Evolutionary conservation across 2,113 vertebrate species (phyloP), one percentile per base, ranked within the genome.

Genomic region (Microcebus griseorufus): DNA sequence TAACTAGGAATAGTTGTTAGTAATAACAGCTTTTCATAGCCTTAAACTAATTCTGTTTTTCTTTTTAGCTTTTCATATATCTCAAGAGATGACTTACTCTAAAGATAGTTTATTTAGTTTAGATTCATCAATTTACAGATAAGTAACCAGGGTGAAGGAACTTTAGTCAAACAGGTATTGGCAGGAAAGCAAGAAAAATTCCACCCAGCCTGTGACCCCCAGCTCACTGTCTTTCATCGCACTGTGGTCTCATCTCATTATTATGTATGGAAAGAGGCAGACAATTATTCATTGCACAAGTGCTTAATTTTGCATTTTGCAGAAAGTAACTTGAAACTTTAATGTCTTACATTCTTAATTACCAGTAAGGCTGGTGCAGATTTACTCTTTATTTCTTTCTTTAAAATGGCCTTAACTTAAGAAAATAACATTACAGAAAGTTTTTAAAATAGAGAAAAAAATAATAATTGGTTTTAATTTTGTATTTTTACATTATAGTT

Each of bases 291-390:
- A 73, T 76, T 94, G 90, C 18, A 51, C 11, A 93, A 88, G 13
- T 65, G 32, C 51, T 95, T 89, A 80, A 70, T 60, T 90, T 75
- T 93, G 75, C 64, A 88, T 88, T 73, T 79, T 69, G 25, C 32
- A 82, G 42, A 93, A 91, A 94, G 39, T 69, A 79, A 92, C 37
- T 65, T 93, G 14, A 72, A 70, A 88, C 2, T 51, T 82, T 76
- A 85, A 69, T 93, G 25, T 88, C n/a, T 91, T 93, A 81, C 12
- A 23, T 34, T 94, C 34, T 79, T 55, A 88, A 90, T 88, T 88
- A 73, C 32, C 83, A 86, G 13, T 79, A 82, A 51, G 20, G 16
- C 23, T 55, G 88, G 76, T 73, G 39, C 51, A 29, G 45, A 69
- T 94, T 91, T 81, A 67, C 51, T 70, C 27, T 75, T 76, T 84